Percentiles rank a stretch among this genome's conserved stretches.
Conservation (phyloP, 2,113 vertebrate species). For the Melanocharis versteri region DNA sequence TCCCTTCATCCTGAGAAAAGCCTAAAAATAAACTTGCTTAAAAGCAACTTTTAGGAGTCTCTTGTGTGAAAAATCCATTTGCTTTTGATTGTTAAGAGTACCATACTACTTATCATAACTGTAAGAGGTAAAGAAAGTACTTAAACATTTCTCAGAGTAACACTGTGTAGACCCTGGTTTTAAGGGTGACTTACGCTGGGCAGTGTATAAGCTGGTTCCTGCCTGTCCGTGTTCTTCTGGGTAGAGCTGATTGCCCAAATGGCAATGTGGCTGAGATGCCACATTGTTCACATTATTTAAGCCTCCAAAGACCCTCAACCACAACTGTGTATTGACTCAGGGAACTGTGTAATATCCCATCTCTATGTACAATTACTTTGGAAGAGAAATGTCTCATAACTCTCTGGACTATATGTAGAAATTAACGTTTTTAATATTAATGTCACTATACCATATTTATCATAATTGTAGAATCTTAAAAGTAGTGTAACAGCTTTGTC, state of each 20-base stretch:
- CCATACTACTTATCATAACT: neutral
- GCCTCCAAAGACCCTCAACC: neutral
- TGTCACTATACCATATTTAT: neutral
- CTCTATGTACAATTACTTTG: neutral
- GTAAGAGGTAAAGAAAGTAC: neutral
- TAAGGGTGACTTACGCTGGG: neutral
- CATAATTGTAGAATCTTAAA: neutral
- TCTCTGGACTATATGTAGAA: neutral
- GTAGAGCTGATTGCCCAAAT: neutral
- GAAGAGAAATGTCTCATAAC: neutral
- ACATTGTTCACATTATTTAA: neutral
- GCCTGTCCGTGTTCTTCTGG: neutral
- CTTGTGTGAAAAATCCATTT: neutral
- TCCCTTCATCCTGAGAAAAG: neutral
- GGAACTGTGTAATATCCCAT: neutral
- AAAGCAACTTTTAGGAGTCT: neutral
- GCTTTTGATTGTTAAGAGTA: neutral
- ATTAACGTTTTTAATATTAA: neutral
- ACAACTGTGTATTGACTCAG: neutral
- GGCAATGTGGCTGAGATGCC: neutral
- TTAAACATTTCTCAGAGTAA: neutral
- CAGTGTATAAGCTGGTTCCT: neutral
- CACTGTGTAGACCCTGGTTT: accelerated
- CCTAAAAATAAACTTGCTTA: neutral
- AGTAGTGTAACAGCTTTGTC: neutral